Evolutionary conservation across 64 coral and sea anemone species (phyloP).

Genomic region (Montipora cactus): DNA sequence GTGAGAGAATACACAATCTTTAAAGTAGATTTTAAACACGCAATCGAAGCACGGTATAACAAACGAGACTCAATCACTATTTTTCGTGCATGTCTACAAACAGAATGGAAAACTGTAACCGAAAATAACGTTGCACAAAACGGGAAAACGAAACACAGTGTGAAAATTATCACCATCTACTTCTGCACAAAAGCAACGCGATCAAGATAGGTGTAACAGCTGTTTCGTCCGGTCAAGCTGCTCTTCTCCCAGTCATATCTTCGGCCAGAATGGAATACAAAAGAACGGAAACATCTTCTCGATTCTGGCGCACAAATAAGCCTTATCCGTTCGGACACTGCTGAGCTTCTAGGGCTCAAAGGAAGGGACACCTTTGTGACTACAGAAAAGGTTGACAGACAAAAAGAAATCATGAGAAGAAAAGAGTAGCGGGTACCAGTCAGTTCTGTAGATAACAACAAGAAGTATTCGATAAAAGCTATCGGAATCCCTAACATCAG

Average conservation of each 20-base stretch:
- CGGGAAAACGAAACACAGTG: constrained; percentile 12
- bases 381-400: constrained; percentile 54
- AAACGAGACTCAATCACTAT: too few relatives aligned
- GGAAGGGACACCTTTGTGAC: constrained; percentile 49
- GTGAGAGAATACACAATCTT: too few relatives aligned
- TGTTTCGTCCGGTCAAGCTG: neutral
- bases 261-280: constrained; percentile 1
- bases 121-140: constrained; percentile 27
- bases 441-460: neutral
- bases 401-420: constrained; percentile 41
- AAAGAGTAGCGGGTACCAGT: constrained; percentile 57
- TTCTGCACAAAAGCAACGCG: neutral
- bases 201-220: neutral
- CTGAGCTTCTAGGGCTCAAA: constrained; percentile 8
- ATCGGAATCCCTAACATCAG: constrained; percentile 69
- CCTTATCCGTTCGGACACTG: constrained; percentile 12
- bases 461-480: constrained; percentile 30
- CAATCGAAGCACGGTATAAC: too few relatives aligned
- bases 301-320: constrained; percentile 66
- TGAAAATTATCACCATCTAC: constrained; percentile 26
- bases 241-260: constrained; percentile 29
- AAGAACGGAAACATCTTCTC: constrained; percentile 38
- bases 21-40: too few relatives aligned
- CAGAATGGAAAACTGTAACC: constrained; percentile 36
- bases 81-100: neutral